These are phyloP conservation scores for Emydura subglobosa DNA, from an alignment of 2,113 vertebrate species.

Conservation along the genomic window DNA sequence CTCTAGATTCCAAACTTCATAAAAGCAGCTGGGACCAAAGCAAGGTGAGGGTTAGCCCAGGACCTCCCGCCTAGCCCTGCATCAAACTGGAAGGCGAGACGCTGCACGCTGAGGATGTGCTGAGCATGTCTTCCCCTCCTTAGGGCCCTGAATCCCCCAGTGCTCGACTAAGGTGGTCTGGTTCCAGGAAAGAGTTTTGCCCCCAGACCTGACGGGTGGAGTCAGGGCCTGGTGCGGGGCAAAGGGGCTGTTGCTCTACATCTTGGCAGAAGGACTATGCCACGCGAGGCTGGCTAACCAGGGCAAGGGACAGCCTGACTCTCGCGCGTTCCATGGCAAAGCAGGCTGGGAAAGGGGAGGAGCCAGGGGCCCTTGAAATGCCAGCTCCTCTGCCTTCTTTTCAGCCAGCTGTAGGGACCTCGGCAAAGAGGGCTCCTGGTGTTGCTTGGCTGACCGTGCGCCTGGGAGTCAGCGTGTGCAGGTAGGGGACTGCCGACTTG, in stretches of 20 bases:
- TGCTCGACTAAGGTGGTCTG: no score
- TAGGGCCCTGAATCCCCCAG: no score
- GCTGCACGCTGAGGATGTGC: no score
- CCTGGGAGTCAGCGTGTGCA: neutral
- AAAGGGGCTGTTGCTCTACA: neutral
- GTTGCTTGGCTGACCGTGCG: neutral
- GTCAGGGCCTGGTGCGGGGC: no score
- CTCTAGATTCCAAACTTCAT: neutral
- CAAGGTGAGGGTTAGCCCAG: neutral
- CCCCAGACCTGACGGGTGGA: no score
- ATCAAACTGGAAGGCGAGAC: no score
- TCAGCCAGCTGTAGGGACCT: neutral
- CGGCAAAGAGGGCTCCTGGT: no score
- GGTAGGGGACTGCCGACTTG: neutral
- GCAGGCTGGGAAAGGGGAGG: fast-evolving
- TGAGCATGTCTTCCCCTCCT: neutral
- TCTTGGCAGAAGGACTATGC: neutral
- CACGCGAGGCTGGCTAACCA: neutral
- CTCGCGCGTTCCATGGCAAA: neutral
- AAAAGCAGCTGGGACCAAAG: no score
- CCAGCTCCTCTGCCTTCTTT: neutral
- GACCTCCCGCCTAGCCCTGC: no score
- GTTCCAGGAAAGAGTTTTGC: neutral
- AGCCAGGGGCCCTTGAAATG: fast-evolving
- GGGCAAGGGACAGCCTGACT: neutral